Evolutionary conservation across 2,888 invertebrate genomes (phyloP), one percentile per base, ranked within the genome.

Genomic region (Hololepta plana): DNA sequence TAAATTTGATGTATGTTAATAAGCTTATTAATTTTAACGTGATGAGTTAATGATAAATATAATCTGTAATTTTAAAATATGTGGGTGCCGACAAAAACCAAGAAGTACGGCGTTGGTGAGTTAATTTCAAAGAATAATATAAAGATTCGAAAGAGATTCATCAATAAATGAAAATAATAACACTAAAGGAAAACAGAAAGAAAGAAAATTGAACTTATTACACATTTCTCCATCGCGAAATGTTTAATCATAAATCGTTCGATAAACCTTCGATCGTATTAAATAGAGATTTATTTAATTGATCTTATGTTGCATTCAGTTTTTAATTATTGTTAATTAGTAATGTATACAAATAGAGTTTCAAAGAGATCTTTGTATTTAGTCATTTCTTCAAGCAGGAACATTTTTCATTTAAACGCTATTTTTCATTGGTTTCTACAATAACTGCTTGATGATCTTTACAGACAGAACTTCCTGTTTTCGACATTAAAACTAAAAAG

Each of bases 21-120:
- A n/a, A n/a, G 24, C 30, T 27, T 27, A 22, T 22, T 26, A 27
- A 31, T 29, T 15, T 20, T 29, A 24, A 16, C 28, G 13, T 24
- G 27, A 35, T 15, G 21, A 25, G 24, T 16, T 9, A 4, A 26
- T 14, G 24, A 35, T 23, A 17, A 38, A 29, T 27, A 11, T 31
- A 27, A 22, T n/a, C n/a, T n/a, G n/a, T n/a, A n/a, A n/a, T n/a
- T 17, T 17, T 17, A 26, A 29, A 48, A 52, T 51, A 75, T 76
- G 75, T 76, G 76, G 76, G 66, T 69, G 45, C 71, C 73, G 38
- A 66, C 70, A 36, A 75, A 73, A 59, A 64, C 67, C 34, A 68
- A 72, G 40, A 75, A 75, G 61, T 66, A 74, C 56, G 75, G 69
- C 43, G 72, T 74, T 53, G 74, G 74, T 74, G 60, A 70, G 73